Percentiles rank a stretch among this genome's conserved stretches.
These are phyloP conservation scores for Pogonomyrmex californicus DNA, from an alignment of 1,140 invertebrate species.

Conservation along the genomic window DNA sequence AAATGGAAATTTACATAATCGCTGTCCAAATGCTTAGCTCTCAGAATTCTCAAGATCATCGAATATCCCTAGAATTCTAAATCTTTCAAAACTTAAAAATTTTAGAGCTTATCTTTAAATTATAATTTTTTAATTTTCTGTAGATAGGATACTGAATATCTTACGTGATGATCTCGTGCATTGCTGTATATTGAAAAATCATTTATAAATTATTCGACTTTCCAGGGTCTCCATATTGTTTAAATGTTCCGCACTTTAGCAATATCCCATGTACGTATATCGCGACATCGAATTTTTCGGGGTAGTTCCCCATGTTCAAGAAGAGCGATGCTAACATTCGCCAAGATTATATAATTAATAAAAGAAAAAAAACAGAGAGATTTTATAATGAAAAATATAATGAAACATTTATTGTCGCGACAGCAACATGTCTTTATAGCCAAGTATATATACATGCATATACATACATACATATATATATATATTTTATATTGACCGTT, in stretches of 20 bases:
- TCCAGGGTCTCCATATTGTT: background rate
- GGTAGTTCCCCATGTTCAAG: constrained; percentile 68
- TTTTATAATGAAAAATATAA: constrained; percentile 78
- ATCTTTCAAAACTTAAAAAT: background rate
- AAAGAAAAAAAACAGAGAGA: constrained; percentile 55
- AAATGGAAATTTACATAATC: background rate
- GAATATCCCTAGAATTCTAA: background rate
- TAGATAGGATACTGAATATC: background rate
- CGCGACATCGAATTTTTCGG: constrained; percentile 70
- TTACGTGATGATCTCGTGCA: background rate
- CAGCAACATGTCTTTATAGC: constrained; percentile 74
- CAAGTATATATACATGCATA: constrained; percentile 64
- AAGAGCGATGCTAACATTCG: constrained; percentile 76
- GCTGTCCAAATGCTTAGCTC: too few species aligned
- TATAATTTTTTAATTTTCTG: background rate
- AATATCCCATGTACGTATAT: constrained; percentile 57
- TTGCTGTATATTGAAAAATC: background rate
- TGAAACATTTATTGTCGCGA: constrained; percentile 75
- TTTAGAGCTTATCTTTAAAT: background rate
- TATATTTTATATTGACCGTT: constrained; percentile 77
- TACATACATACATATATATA: constrained; percentile 57
- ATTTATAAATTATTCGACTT: background rate
- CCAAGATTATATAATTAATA: constrained; percentile 73
- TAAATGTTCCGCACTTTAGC: constrained; percentile 36
- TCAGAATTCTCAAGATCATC: background rate